phyloP scores from a whole-genome alignment of 2,113 vertebrate species.

The Scopus umbretta region DNA sequence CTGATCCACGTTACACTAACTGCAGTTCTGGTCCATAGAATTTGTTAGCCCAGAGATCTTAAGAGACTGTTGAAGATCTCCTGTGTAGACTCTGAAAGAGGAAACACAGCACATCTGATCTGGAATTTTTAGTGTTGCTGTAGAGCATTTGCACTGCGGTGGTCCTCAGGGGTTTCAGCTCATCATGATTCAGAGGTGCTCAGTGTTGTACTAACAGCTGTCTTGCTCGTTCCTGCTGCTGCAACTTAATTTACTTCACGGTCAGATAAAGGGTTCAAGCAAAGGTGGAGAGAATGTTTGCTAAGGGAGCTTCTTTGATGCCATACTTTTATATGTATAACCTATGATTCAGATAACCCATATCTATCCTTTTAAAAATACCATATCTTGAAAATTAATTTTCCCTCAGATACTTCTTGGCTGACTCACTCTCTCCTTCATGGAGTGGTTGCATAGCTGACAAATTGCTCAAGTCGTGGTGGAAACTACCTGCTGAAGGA shows the following conservation, averaged over 20 bases:
- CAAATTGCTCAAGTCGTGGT: neutral
- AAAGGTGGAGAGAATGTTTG: slow-evolving; percentile 17
- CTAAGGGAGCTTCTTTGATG: slow-evolving; percentile 45
- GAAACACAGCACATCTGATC: neutral
- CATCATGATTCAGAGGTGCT: neutral
- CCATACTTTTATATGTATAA: neutral
- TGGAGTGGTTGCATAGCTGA: neutral
- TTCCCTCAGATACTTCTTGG: neutral
- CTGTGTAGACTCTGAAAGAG: neutral
- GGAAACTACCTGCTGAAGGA: slow-evolving; percentile 33
- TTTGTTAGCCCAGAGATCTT: neutral
- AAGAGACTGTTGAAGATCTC: neutral
- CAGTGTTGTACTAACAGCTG: neutral
- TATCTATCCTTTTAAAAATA: slow-evolving; percentile 25
- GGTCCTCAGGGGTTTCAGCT: neutral
- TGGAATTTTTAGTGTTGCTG: neutral
- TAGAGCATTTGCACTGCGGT: neutral
- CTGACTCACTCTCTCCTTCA: slow-evolving; percentile 16
- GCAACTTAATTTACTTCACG: neutral
- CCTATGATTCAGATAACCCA: neutral
- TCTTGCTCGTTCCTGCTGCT: neutral
- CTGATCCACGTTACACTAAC: neutral
- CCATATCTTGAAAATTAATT: slow-evolving; percentile 1
- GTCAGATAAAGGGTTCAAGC: slow-evolving; percentile 13
- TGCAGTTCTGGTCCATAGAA: neutral